Evolutionary conservation across 2,888 invertebrate species (phyloP), one percentile per base, ranked within the genome.

Genomic region (Malthinus seriepunctatus): DNA sequence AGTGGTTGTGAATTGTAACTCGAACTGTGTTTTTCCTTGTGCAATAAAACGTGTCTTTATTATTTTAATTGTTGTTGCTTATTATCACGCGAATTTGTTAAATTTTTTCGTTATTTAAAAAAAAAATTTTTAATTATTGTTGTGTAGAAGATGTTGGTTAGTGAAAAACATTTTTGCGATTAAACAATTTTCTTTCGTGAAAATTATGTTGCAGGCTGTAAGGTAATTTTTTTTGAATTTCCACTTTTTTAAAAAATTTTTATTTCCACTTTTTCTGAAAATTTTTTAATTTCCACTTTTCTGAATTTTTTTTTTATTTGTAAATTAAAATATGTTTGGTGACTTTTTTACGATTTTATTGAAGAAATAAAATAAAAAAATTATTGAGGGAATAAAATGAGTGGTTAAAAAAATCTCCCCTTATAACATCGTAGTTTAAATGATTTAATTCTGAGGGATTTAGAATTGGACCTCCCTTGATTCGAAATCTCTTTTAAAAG

Each of bases 401-500:
- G 62, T 32, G 56, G 42, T 53, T 56, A 63, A 45, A 51, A 63
- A 59, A 59, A 59, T 57, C 59, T 58, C 60, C 64, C 63, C 60
- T 56, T n/a, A n/a, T n/a, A 65, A 56, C 23, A 23, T 23, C 23
- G 5, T 23, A 23, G 23, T 23, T 62, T 66, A 68, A 69, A 69
- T 69, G 66, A 69, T 68, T 69, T 68, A 69, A 69, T 69, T 68
- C 69, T 53, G 57, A 63, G 61, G 66, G 69, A 67, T 67, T 68
- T 67, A 61, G 62, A 60, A 62, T 58, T 63, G 65, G 66, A 67
- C 66, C 67, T 68, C 23, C 5, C 62, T 58, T 56, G 63, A 65
- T 67, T 66, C 63, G 63, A 65, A 66, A 66, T 66, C 62, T 59
- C 65, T 63, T 59, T 56, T 47, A 69, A 42, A 68, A 67, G 67